Percentiles rank a stretch among this genome's conserved stretches.
Evolutionary conservation across 2,113 vertebrate genomes (phyloP).

Genomic region (Chrysemys picta): DNA sequence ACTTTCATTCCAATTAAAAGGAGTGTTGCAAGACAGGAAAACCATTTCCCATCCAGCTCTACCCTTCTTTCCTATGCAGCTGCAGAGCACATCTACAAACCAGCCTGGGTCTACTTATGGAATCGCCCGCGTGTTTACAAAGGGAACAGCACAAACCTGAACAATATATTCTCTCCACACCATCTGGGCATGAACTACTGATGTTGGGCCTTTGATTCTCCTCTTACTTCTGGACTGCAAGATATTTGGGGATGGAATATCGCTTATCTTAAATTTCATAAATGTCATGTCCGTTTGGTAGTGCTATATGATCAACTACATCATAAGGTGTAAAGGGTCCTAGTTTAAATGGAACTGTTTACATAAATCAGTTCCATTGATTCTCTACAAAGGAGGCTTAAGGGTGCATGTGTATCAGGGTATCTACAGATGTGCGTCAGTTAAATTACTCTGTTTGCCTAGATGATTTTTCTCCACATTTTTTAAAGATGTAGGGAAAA

Average conservation of each 20-base stretch:
- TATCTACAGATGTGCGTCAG: too few species aligned
- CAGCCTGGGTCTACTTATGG: constrained; percentile 54
- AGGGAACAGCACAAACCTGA: constrained; percentile 61
- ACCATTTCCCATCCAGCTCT: background rate
- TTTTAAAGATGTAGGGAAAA: background rate
- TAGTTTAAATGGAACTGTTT: background rate
- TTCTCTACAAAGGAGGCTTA: constrained; percentile 19
- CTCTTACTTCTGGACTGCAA: background rate
- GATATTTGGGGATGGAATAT: background rate
- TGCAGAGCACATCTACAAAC: constrained; percentile 65
- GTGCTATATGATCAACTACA: background rate
- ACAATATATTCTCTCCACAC: background rate
- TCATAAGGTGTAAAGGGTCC: background rate
- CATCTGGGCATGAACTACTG: background rate
- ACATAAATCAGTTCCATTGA: background rate
- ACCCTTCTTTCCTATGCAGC: constrained; percentile 64
- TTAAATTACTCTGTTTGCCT: background rate
- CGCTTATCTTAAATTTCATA: background rate
- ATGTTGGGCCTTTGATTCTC: background rate
- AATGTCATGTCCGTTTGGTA: background rate
- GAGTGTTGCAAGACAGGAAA: background rate
- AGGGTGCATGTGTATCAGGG: background rate
- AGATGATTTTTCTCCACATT: background rate
- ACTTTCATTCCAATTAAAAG: too few species aligned
- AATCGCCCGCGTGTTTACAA: constrained; percentile 73